Percentiles rank a stretch among this genome's conserved stretches.
These are phyloP conservation scores for Verasper variegatus DNA, from an alignment of 2,113 vertebrate genomes.

Conservation along the genomic window DNA sequence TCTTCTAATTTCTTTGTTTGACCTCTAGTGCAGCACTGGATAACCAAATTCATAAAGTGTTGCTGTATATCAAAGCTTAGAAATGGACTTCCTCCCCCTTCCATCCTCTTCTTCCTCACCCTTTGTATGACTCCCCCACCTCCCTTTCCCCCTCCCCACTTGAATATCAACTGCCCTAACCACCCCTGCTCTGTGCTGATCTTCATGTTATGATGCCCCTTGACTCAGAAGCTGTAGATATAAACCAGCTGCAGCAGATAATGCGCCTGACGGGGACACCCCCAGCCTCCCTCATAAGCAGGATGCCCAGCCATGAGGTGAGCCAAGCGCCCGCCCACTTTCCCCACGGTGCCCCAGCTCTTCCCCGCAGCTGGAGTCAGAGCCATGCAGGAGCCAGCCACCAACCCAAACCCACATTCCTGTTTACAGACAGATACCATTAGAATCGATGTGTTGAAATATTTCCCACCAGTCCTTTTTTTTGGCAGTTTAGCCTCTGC, in stretches of 20 bases:
- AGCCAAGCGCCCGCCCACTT: constrained; percentile 76
- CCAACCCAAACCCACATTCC: not conserved
- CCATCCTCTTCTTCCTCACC: constrained; percentile 13
- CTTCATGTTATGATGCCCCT: constrained; percentile 86
- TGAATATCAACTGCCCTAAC: constrained; percentile 14
- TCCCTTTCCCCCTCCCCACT: not conserved
- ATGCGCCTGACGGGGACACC: constrained; percentile 99
- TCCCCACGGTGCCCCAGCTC: not conserved
- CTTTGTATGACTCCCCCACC: not conserved
- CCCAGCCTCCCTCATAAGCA: constrained; percentile 98
- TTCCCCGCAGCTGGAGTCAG: too few species aligned
- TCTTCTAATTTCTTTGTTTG: constrained; percentile 13
- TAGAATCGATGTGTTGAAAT: constrained; percentile 4
- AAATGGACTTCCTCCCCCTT: not conserved
- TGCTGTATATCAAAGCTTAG: not conserved
- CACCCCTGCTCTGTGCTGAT: constrained; percentile 38
- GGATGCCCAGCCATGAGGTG: constrained; percentile 99
- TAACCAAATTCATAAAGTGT: too few species aligned
- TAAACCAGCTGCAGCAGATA: constrained; percentile 99
- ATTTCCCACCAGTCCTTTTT: not conserved
- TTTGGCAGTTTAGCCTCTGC: constrained; percentile 34
- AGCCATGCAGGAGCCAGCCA: too few species aligned
- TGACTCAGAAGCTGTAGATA: constrained; percentile 95
- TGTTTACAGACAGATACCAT: not conserved
- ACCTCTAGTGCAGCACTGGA: not conserved